phyloP scores from a whole-genome alignment of 1,140 invertebrate species.

The Copidosoma floridanum region DNA sequence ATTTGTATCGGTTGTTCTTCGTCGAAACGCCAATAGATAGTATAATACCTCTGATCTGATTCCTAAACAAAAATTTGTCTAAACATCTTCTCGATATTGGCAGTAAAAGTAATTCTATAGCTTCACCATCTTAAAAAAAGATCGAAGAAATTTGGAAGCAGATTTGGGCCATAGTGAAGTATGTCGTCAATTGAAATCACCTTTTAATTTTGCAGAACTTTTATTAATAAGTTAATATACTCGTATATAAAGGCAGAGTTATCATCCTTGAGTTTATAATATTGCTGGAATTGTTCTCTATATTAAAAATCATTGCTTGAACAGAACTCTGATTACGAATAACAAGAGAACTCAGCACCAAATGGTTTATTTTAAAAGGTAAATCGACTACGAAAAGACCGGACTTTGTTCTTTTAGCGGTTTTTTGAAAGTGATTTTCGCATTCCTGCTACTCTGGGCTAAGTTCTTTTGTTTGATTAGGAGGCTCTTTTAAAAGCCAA shows the following conservation, averaged over 20 bases:
- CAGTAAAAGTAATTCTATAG: no score
- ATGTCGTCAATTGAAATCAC: not conserved
- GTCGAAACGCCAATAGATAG: conserved; percentile 4
- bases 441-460: not conserved
- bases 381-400: not conserved
- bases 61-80: conserved; percentile 4
- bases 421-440: not conserved
- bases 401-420: not conserved
- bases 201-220: not conserved
- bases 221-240: not conserved
- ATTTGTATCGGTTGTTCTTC: not conserved
- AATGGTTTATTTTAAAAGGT: not conserved
- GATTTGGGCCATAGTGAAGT: not conserved
- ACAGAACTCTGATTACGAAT: no score
- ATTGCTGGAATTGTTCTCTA: no score
- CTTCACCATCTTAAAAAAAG: not conserved
- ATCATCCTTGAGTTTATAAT: not conserved
- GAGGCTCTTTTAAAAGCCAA: not conserved
- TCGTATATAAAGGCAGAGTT: not conserved
- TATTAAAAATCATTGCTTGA: no score
- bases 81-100: conserved; percentile 13
- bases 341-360: not conserved
- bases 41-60: not conserved
- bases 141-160: not conserved
- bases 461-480: not conserved